These are phyloP conservation scores for Thysanoteuthis rhombus DNA, from an alignment of 2,888 invertebrate species.

Conservation along the genomic window DNA sequence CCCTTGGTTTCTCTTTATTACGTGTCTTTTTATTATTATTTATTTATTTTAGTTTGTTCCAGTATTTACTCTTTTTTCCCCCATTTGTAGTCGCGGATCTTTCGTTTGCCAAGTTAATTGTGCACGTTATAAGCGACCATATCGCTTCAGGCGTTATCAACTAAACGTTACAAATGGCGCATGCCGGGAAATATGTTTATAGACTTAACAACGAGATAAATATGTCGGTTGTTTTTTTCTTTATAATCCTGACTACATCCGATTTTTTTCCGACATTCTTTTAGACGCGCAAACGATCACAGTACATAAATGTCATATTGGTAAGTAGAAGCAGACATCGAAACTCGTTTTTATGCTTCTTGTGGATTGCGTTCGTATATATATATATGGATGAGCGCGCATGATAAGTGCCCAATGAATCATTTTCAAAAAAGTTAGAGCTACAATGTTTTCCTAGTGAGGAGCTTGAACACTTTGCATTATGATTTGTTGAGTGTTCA, in stretches of 20 bases:
- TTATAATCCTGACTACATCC: background rate
- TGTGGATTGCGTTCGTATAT: background rate
- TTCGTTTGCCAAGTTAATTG: background rate
- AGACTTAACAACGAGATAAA: background rate
- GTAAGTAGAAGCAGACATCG: background rate
- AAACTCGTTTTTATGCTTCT: background rate
- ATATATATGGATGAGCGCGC: background rate
- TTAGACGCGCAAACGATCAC: background rate
- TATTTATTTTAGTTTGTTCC: background rate
- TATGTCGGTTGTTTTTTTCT: background rate
- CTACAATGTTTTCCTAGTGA: too few relatives aligned
- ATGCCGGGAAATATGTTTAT: background rate
- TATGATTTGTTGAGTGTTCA: too few relatives aligned
- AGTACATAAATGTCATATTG: background rate
- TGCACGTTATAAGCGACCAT: background rate
- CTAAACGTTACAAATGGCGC: background rate
- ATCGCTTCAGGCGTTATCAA: background rate
- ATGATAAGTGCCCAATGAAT: too few relatives aligned
- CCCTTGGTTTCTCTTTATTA: background rate
- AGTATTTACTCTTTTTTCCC: background rate
- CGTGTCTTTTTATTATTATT: background rate
- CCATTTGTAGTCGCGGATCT: background rate
- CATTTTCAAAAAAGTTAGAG: too few relatives aligned
- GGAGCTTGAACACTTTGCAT: too few relatives aligned
- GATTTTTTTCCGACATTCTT: background rate